phyloP scores from a whole-genome alignment of 2,113 vertebrate species.

The Epinephelus cyanopodus region DNA sequence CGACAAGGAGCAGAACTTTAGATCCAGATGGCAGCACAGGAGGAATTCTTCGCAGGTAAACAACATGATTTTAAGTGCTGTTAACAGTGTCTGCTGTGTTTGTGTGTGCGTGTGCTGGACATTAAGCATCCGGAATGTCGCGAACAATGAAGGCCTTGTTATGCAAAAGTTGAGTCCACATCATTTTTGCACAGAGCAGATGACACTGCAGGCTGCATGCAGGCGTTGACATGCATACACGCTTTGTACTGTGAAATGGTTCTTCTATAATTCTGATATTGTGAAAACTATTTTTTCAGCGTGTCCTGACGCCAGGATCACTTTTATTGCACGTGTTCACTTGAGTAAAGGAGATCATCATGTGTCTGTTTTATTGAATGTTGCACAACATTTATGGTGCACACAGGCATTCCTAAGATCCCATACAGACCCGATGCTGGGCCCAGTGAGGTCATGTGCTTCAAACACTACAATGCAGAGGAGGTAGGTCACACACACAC shows the following conservation, averaged over 20 bases:
- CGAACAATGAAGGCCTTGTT: background rate
- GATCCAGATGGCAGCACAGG: slow-evolving; percentile 47
- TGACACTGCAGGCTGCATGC: background rate
- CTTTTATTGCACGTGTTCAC: background rate
- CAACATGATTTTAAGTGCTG: background rate
- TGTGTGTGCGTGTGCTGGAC: background rate
- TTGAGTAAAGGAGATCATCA: background rate
- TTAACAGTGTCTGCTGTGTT: background rate
- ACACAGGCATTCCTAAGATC: slow-evolving; percentile 74
- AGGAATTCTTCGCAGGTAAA: slow-evolving; percentile 74
- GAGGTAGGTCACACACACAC: slow-evolving; percentile 61
- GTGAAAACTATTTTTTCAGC: background rate
- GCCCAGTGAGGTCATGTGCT: slow-evolving; percentile 72
- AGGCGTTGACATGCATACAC: too few relatives aligned
- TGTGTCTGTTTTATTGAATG: background rate
- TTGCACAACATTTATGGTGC: background rate
- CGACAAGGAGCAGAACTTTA: background rate
- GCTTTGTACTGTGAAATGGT: background rate
- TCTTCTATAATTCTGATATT: background rate
- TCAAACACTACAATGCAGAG: slow-evolving; percentile 77
- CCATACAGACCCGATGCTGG: slow-evolving; percentile 55
- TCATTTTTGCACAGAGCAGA: background rate
- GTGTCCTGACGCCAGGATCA: too few relatives aligned
- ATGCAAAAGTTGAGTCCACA: background rate
- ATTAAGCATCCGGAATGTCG: background rate